Evolutionary conservation across 2,888 invertebrate species (phyloP), one percentile per base, ranked within the genome.

Genomic region (Stenodema calcarata): DNA sequence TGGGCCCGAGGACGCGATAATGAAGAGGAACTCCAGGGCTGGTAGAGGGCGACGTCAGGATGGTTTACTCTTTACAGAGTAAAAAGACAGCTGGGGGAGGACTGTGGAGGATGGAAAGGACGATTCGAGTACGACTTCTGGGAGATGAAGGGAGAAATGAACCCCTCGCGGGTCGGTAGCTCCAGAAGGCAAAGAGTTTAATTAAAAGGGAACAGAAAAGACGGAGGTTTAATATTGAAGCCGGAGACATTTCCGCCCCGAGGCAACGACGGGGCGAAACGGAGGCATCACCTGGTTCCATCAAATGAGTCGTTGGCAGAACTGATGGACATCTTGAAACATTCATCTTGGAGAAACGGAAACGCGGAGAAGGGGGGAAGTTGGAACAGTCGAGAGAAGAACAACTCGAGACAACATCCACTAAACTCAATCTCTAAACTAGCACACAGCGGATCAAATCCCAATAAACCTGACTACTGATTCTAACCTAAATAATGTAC

Each of bases 151-250:
- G 35, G 9, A 73, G 73, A 73, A 73, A 73, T 73, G 73, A 73
- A 35, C 30, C 35, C 35, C 35, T 73, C 70, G 70, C 28, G 30
- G 70, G 28, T 70, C 41, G 73, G 30, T 18, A 73, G 73, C 73
- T 41, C n/a, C 35, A 35, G 73, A 73, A 73, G 73, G 73, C 73
- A 73, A 73, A 73, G 73, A 73, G 28, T 73, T 73, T 73, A 73
- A 73, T 73, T 73, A 73, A 73, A 73, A 73, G 35, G 41, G 73
- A 35, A 35, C 41, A 16, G 62, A 30, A 73, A 73, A 73, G 73
- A 73, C 73, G 73, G 18, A 35, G 18, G 73, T 73, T 73, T 73
- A 73, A 73, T 73, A 73, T 73, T 35, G 73, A n/a, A 73, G 41
- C 73, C 14, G 35, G 73, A 73, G 35, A 73, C 41, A 18, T 73